A percentile compares a stretch with the other conserved stretches of the same genome.
phyloP scores from a whole-genome alignment of 2,113 vertebrate species.

The Actinemys pallida region DNA sequence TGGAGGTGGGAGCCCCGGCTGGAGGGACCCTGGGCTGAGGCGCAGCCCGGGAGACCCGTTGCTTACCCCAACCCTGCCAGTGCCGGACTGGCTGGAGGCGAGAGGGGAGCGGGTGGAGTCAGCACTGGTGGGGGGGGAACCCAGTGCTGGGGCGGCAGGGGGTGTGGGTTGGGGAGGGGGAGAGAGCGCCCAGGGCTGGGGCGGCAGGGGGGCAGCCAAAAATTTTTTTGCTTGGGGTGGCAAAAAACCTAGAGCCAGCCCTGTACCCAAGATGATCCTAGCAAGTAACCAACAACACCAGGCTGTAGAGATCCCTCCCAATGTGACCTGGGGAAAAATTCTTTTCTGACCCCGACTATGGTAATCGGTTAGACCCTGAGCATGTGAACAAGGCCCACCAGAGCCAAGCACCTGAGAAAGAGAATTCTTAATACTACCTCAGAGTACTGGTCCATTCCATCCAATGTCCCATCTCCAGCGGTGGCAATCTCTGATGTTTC shows the following conservation, averaged over 20 bases:
- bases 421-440: not conserved
- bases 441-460: not conserved
- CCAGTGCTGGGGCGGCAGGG: too few species aligned
- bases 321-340: not conserved
- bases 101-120: too few species aligned
- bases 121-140: too few species aligned
- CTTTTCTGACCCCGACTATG: not conserved
- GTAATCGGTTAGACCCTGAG: not conserved
- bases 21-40: too few species aligned
- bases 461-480: not conserved
- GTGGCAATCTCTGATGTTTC: not conserved
- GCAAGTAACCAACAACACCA: not conserved
- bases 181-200: too few species aligned
- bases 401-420: not conserved
- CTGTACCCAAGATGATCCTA: not conserved
- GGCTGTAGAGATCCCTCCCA: not conserved
- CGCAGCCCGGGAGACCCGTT: too few species aligned
- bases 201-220: too few species aligned
- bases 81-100: rapidly evolving
- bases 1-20: too few species aligned
- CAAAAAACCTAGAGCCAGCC: too few species aligned
- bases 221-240: too few species aligned
- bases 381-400: not conserved
- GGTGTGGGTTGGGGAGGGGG: too few species aligned
- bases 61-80: too few species aligned